Percentiles rank a stretch among this genome's conserved stretches.
These are phyloP conservation scores for Budorcas taxicolor DNA, from an alignment of 2,113 vertebrate species.

Conservation along the genomic window DNA sequence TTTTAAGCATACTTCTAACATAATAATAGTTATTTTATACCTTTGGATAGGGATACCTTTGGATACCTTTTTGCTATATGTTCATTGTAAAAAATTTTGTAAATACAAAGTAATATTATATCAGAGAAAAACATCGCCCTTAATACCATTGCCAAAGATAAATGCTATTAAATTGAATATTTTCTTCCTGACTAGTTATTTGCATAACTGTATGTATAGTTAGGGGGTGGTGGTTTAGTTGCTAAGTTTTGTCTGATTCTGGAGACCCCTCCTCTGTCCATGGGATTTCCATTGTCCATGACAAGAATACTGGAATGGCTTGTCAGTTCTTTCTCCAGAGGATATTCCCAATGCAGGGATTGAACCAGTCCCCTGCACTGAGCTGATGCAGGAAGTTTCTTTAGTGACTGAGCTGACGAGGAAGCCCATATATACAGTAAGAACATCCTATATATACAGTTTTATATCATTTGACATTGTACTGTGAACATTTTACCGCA, in stretches of 20 bases:
- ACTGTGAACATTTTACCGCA: not conserved
- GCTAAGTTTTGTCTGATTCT: not conserved
- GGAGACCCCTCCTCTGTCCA: not conserved
- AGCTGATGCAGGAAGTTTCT: not conserved
- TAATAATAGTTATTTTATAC: not conserved
- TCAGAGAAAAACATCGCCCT: not conserved
- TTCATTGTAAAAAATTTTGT: not conserved
- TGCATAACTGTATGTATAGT: not conserved
- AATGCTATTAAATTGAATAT: not conserved
- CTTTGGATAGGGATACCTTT: not conserved
- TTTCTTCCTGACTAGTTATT: not conserved
- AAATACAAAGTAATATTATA: not conserved
- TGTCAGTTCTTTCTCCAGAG: not conserved
- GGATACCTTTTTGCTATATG: not conserved
- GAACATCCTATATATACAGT: not conserved
- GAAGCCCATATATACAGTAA: not conserved
- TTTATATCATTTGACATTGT: not conserved
- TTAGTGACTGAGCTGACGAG: not conserved
- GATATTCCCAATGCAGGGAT: not conserved
- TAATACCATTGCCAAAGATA: not conserved
- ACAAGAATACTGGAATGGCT: not conserved
- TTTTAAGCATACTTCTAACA: not conserved
- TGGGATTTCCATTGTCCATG: not conserved
- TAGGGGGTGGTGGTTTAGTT: not conserved
- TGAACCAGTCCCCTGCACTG: not conserved